phyloP scores from a whole-genome alignment of 2,888 invertebrate species.

The Platypus cylindrus region DNA sequence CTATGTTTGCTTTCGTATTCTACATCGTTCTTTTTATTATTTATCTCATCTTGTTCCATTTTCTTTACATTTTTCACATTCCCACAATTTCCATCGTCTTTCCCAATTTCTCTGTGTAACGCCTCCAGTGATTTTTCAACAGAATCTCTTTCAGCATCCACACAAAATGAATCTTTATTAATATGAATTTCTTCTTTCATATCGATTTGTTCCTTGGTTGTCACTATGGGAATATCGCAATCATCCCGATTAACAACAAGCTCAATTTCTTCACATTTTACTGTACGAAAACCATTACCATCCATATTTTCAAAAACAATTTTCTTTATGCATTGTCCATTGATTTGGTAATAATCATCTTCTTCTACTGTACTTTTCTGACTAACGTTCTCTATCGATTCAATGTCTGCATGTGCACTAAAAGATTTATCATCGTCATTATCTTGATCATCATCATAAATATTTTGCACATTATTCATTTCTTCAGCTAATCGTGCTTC shows the following conservation, averaged over 20 bases:
- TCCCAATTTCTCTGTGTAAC: too few relatives aligned
- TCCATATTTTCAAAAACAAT: conserved; percentile 1
- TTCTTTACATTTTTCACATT: too few relatives aligned
- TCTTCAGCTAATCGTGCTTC: conserved; percentile 31
- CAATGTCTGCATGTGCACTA: conserved; percentile 12
- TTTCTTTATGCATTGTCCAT: too few relatives aligned
- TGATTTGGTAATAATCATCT: not conserved
- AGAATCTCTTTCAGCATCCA: too few relatives aligned
- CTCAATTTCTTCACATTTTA: too few relatives aligned
- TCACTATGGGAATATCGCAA: too few relatives aligned
- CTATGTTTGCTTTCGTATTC: not conserved
- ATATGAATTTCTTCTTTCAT: not conserved
- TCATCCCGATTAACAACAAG: too few relatives aligned
- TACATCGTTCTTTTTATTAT: not conserved
- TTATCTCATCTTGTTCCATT: conserved; percentile 1
- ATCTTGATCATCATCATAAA: conserved; percentile 16
- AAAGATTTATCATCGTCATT: conserved; percentile 19
- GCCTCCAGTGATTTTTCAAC: too few relatives aligned
- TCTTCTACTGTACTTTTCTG: not conserved
- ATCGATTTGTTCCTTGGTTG: not conserved
- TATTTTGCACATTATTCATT: conserved; percentile 19
- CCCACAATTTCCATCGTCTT: too few relatives aligned
- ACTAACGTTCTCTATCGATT: not conserved
- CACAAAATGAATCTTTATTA: too few relatives aligned
- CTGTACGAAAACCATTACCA: too few relatives aligned